A percentile compares a stretch with the other conserved stretches of the same genome.
phyloP scores from a whole-genome alignment of 2,113 vertebrate genomes.

The Rhizomys pruinosus region DNA sequence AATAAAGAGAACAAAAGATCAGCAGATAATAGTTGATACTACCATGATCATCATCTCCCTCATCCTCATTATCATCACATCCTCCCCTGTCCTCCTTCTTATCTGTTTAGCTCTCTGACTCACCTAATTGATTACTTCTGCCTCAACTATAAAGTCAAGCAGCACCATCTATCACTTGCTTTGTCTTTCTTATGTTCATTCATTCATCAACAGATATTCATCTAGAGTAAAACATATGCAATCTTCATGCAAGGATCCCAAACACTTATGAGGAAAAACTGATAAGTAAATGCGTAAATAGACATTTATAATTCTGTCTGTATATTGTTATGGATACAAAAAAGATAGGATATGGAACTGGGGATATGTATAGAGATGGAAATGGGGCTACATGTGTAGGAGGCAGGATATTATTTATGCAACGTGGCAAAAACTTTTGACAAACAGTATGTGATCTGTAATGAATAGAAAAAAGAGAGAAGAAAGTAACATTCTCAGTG shows the following conservation, averaged over 20 bases:
- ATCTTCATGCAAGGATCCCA: neutral
- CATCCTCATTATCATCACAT: neutral
- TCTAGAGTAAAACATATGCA: neutral
- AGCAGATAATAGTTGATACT: neutral
- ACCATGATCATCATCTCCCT: neutral
- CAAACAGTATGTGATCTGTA: neutral
- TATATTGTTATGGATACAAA: neutral
- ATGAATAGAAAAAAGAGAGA: neutral
- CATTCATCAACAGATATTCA: neutral
- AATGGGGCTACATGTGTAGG: neutral
- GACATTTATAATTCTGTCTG: neutral
- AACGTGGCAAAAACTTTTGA: neutral
- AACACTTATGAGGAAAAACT: neutral
- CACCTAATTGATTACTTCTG: neutral
- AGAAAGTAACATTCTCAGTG: neutral
- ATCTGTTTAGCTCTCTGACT: neutral
- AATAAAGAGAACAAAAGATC: no score
- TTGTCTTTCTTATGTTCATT: neutral
- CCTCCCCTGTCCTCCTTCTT: neutral
- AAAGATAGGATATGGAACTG: neutral
- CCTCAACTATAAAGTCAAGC: neutral
- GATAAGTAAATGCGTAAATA: neutral
- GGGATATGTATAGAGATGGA: neutral
- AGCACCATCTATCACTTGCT: neutral
- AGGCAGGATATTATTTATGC: neutral